These are phyloP conservation scores for Pocillopora meandrina DNA, from an alignment of 92 coral and sea anemone genomes.

Conservation along the genomic window DNA sequence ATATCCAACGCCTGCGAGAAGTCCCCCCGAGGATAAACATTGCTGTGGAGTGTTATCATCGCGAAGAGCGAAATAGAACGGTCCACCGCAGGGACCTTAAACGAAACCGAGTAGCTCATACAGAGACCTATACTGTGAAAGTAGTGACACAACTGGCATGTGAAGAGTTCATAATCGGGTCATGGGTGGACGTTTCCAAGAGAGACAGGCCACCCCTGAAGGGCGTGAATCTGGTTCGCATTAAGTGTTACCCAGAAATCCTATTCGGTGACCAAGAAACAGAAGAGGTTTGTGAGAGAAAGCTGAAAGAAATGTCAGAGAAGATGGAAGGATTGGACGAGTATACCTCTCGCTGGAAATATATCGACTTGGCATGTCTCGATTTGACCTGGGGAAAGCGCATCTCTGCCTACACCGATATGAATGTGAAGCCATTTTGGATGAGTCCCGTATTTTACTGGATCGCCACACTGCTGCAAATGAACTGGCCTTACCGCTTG, in stretches of 20 bases:
- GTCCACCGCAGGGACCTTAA: slow-evolving; percentile 61
- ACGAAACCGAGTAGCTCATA: slow-evolving; percentile 55
- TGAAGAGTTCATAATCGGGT: slow-evolving; percentile 45
- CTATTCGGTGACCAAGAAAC: slow-evolving; percentile 81
- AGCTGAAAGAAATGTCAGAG: slow-evolving; percentile 53
- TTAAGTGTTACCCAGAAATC: slow-evolving; percentile 58
- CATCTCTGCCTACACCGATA: slow-evolving; percentile 65
- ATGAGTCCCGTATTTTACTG: slow-evolving; percentile 64
- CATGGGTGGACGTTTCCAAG: slow-evolving; percentile 66
- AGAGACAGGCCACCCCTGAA: slow-evolving; percentile 73
- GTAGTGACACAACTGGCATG: slow-evolving; percentile 46
- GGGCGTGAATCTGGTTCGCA: slow-evolving; percentile 58
- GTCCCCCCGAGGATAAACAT: slow-evolving; percentile 61
- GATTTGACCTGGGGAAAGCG: slow-evolving; percentile 33
- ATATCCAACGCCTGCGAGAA: slow-evolving; percentile 47
- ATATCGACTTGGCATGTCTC: too few relatives aligned
- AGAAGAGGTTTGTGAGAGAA: slow-evolving; percentile 50
- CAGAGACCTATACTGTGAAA: slow-evolving; percentile 45
- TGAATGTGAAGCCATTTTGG: slow-evolving; percentile 61
- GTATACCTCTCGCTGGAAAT: too few relatives aligned
- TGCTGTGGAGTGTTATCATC: slow-evolving; percentile 65
- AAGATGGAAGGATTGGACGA: background rate
- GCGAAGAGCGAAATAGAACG: slow-evolving; percentile 46
- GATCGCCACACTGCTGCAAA: slow-evolving; percentile 62
- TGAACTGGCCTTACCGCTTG: slow-evolving; percentile 88